Conservation (phyloP, 2,888 invertebrate genomes). For the Ormyrus rosae region DNA sequence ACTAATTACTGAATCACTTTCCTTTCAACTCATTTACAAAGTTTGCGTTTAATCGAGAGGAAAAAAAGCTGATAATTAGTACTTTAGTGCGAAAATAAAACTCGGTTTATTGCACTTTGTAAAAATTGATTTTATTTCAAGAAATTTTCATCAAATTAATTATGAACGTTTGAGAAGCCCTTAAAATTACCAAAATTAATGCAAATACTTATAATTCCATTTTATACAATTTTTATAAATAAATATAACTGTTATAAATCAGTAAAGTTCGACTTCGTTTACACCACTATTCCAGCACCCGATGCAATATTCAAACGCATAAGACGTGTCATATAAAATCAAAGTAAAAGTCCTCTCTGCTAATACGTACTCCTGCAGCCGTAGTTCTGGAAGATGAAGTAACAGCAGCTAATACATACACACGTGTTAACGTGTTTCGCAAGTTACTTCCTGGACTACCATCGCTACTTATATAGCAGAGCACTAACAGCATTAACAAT, state of each 20-base stretch:
- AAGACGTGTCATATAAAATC: neutral
- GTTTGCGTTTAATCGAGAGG: neutral
- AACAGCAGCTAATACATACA: neutral
- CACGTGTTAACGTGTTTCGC: neutral
- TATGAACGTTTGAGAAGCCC: neutral
- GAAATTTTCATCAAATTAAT: neutral
- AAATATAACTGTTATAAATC: no score
- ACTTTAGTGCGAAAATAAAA: no score
- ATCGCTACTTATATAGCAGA: constrained; percentile 6
- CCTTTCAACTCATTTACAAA: neutral
- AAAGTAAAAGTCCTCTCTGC: neutral
- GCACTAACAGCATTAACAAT: neutral
- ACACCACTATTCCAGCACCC: no score
- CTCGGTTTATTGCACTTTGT: no score
- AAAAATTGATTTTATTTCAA: neutral
- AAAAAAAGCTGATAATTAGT: no score
- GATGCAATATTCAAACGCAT: no score
- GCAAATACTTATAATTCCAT: no score
- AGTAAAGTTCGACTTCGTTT: no score
- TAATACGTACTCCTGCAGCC: neutral
- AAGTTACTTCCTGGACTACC: neutral
- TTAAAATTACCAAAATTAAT: no score
- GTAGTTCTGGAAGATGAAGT: neutral
- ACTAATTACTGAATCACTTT: constrained; percentile 47
- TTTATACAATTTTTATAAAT: no score